Evolutionary conservation across 2,888 invertebrate species (phyloP).

Genomic region (Hydrotaea diabolus): DNA sequence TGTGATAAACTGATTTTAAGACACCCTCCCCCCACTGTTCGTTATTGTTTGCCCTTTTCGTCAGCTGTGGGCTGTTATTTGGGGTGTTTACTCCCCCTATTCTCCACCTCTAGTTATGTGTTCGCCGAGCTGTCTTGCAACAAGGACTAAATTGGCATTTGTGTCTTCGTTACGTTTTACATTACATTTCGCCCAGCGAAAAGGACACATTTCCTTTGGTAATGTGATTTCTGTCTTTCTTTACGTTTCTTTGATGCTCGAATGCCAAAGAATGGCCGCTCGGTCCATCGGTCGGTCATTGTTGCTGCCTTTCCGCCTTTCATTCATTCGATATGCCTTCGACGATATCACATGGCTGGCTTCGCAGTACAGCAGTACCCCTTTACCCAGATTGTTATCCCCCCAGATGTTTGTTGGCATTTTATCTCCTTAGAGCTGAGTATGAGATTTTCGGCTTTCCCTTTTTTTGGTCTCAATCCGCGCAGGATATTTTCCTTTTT

Average conservation of each 20-base stretch:
- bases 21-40: background rate
- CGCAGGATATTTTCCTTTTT: background rate
- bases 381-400: background rate
- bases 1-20: conserved; percentile 49
- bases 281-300: background rate
- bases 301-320: background rate
- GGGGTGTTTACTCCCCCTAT: too few relatives aligned
- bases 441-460: background rate
- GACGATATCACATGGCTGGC: background rate
- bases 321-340: background rate
- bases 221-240: background rate
- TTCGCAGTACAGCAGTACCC: too few relatives aligned
- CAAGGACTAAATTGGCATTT: background rate
- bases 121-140: background rate
- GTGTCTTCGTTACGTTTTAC: background rate
- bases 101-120: too few relatives aligned
- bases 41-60: background rate
- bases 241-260: background rate
- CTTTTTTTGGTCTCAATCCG: background rate
- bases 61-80: background rate
- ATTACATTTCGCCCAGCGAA: background rate
- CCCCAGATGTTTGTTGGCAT: background rate
- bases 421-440: conserved; percentile 34
- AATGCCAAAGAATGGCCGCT: background rate
- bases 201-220: conserved; percentile 10